A percentile compares a stretch with the other conserved stretches of the same genome.
Conservation (phyloP, 2,113 vertebrate genomes). For the Suricata suricatta region DNA sequence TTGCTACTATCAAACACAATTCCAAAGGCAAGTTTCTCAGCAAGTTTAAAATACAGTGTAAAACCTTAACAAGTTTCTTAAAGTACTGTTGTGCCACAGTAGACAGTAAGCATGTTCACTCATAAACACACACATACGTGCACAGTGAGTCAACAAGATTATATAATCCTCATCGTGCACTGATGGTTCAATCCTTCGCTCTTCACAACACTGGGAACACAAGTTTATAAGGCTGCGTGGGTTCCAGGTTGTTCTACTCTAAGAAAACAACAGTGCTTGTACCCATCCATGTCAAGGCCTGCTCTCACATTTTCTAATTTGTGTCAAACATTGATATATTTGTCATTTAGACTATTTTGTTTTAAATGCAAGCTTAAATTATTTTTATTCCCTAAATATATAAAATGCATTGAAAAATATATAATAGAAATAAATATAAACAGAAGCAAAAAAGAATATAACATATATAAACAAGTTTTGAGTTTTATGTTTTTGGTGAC, state of each 20-base stretch:
- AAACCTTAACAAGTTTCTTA: background rate
- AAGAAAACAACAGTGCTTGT: background rate
- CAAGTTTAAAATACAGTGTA: background rate
- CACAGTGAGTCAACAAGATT: background rate
- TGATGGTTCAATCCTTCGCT: too few relatives aligned
- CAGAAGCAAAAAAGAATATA: background rate
- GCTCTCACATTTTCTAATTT: background rate
- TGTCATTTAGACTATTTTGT: background rate
- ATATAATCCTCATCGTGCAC: background rate
- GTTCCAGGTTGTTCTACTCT: background rate
- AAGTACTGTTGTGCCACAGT: background rate
- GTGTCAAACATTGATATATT: background rate
- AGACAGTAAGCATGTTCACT: background rate
- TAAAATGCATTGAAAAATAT: background rate
- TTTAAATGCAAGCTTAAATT: background rate
- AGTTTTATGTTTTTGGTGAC: background rate
- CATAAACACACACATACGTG: background rate
- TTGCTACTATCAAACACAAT: background rate
- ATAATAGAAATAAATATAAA: background rate
- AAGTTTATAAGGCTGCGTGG: background rate
- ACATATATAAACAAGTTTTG: background rate
- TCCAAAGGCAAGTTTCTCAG: background rate
- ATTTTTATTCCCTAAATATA: background rate
- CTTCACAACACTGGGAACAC: background rate
- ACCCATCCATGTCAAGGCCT: background rate